Conservation (phyloP, 2,113 vertebrate genomes). For the Trochalopteron elliotii region DNA sequence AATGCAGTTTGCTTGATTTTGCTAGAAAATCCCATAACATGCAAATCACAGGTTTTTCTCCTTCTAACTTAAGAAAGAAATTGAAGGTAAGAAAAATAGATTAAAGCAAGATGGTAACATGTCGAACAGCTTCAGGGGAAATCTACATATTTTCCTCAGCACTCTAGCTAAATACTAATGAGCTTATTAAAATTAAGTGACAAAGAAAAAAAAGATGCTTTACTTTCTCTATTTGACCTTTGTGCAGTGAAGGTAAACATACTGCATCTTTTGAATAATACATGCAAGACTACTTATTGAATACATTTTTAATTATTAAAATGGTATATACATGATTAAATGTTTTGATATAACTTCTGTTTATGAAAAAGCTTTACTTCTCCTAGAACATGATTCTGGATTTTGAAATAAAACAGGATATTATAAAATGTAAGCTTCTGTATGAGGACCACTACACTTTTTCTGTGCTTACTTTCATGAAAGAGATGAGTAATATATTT, state of each 20-base stretch:
- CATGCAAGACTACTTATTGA: not conserved
- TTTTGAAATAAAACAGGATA: not conserved
- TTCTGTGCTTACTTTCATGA: not conserved
- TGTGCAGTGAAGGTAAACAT: conserved; percentile 38
- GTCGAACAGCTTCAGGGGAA: not conserved
- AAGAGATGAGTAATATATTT: not conserved
- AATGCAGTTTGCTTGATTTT: not conserved
- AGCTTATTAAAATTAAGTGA: conserved; percentile 34
- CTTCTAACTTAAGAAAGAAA: not conserved
- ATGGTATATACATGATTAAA: not conserved
- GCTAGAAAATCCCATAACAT: not conserved
- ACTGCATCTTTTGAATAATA: conserved; percentile 34
- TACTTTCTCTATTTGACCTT: conserved; percentile 26
- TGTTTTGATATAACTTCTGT: not conserved
- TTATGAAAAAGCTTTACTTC: not conserved
- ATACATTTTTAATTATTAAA: not conserved
- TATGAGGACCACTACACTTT: not conserved
- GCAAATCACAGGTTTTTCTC: not conserved
- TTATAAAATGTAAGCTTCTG: not conserved
- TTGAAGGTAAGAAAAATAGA: not conserved
- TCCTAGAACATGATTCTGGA: not conserved
- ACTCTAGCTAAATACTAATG: conserved; percentile 8
- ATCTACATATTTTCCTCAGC: not conserved
- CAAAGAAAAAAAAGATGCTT: not conserved
- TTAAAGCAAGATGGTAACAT: not conserved